Conservation (phyloP, 2,888 invertebrate species). For the Drosophila meridiana region DNA sequence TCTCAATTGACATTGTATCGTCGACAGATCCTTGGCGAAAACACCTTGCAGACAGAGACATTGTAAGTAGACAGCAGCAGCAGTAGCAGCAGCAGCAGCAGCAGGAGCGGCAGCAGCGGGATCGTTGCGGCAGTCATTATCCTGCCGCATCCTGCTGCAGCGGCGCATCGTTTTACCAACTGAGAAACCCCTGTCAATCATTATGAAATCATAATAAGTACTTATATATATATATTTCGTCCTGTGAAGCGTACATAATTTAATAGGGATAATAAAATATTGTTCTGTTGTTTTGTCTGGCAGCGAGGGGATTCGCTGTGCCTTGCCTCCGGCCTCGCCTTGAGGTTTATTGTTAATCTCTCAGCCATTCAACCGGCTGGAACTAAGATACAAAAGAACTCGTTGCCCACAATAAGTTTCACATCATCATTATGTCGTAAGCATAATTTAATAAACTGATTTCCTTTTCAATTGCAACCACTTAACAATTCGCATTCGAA, state of each 20-base stretch:
- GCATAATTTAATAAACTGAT: constrained; percentile 38
- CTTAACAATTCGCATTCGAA: not conserved
- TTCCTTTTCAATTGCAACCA: constrained; percentile 19
- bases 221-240: constrained; percentile 37
- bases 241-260: constrained; percentile 64
- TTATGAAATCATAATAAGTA: constrained; percentile 64
- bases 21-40: constrained; percentile 8
- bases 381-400: constrained; percentile 48
- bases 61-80: constrained; percentile 20
- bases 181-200: constrained; percentile 66
- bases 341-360: constrained; percentile 47
- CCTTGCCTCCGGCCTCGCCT: constrained; percentile 27
- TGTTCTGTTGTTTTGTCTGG: constrained; percentile 25
- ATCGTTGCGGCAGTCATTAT: constrained; percentile 15
- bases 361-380: constrained; percentile 44
- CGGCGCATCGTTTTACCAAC: constrained; percentile 27
- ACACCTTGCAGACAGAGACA: not conserved
- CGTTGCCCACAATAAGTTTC: constrained; percentile 50
- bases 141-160: constrained; percentile 10
- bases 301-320: constrained; percentile 26
- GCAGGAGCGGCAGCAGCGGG: not conserved
- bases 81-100: not conserved
- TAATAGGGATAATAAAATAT: constrained; percentile 65
- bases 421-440: constrained; percentile 29
- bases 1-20: constrained; percentile 30